Evolutionary conservation across 2,888 invertebrate species (phyloP), one percentile per base, ranked within the genome.

Genomic region (Rotaria macrura): DNA sequence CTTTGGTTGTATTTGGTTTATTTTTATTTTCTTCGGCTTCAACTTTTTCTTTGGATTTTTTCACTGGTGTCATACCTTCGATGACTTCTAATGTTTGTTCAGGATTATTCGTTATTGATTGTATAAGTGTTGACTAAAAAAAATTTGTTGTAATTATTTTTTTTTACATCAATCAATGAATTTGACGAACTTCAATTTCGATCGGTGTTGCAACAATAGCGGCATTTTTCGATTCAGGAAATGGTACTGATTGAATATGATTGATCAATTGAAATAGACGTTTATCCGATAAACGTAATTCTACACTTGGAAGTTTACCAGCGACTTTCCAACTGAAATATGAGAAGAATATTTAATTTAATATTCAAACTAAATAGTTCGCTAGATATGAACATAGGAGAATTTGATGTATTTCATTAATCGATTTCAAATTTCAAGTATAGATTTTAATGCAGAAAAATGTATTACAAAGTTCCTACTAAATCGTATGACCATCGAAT

Each of bases 281-380:
- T 84, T 89, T 88, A 88, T 93, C 93, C 20, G 92, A 92, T 85
- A 93, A 88, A 83, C 88, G 89, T 12, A 93, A 87, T 72, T 91
- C 90, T n/a, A 93, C 88, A 85, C 91, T 89, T 4, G 93, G 93
- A 85, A 93, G 89, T 84, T 91, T 90, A 34, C 92, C 93, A 85
- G 91, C 92, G 1, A 98, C 91, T 91, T 94, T 95, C 87, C 94
- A 92, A 12, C 79, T 79, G 43, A 25, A 79, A 7, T 49, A 23
- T n/a, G n/a, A n/a, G n/a, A n/a, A n/a, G n/a, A n/a, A n/a, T n/a
- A n/a, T n/a, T n/a, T n/a, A n/a, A n/a, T n/a, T n/a, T n/a, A n/a
- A n/a, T n/a, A n/a, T n/a, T n/a, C n/a, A n/a, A n/a, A n/a, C n/a
- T n/a, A n/a, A n/a, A n/a, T n/a, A n/a, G n/a, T n/a, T n/a, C n/a